phyloP scores from a whole-genome alignment of 1,140 invertebrate species.

The Drosophila athabasca region DNA sequence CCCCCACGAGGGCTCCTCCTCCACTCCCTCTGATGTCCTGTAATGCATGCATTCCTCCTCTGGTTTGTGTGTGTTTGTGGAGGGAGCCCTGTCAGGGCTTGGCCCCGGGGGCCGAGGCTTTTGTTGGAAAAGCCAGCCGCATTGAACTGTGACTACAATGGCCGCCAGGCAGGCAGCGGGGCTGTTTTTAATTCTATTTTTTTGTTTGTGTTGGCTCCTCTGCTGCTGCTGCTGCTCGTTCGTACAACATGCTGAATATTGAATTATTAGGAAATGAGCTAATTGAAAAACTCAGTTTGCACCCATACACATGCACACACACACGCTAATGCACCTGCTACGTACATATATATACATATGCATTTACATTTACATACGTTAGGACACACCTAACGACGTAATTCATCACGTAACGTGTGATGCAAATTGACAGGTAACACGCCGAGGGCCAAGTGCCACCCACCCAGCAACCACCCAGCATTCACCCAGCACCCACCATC shows the following conservation, averaged over 20 bases:
- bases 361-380: no score
- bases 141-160: conserved; percentile 56
- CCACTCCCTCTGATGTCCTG: no score
- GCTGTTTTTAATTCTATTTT: no score
- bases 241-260: conserved; percentile 15
- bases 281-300: conserved; percentile 71
- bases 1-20: conserved; percentile 20
- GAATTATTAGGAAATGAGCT: conserved; percentile 67
- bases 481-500: no score
- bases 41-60: no score
- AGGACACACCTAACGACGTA: conserved; percentile 37
- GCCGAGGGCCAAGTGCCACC: not conserved
- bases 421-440: conserved; percentile 59
- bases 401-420: conserved; percentile 63
- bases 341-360: no score
- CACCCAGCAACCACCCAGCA: not conserved
- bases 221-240: conserved; percentile 5
- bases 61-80: not conserved
- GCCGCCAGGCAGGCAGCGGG: conserved; percentile 32
- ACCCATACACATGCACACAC: conserved; percentile 1
- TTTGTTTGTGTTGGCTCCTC: conserved; percentile 26
- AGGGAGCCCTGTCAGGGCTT: no score
- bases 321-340: no score
- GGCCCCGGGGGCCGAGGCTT: conserved; percentile 26
- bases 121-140: conserved; percentile 51